Evolutionary conservation across 2,888 invertebrate species (phyloP), one percentile per base, ranked within the genome.

Genomic region (Zygogramma bicolorata): DNA sequence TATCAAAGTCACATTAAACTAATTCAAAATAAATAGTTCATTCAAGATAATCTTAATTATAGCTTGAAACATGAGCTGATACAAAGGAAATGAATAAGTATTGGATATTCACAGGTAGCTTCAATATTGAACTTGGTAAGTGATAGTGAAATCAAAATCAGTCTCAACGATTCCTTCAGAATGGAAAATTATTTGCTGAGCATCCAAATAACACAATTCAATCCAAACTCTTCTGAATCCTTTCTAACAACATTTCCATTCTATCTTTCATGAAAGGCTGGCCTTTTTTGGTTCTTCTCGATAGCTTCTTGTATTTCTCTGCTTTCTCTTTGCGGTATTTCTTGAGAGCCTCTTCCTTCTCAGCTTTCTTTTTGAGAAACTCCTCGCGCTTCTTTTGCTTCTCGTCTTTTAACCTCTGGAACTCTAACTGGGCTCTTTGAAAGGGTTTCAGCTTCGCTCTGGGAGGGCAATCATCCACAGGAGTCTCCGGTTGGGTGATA

Each of bases 241-340:
- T 92, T 81, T 95, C 93, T 15, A 95, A 86, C 65, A 97, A 87
- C 82, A 94, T 85, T 86, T 96, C 92, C 83, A 96, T 89, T 78
- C 95, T 89, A 66, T 93, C 93, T 71, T 92, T 94, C 95, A 97
- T 96, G 1, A 95, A 88, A 0, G 96, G 96, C 83, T 97, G 96
- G 0, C 96, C 96, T 81, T 91, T 94, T 80, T 91, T 93, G 0
- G 93, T 96, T 83, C 92, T 94, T 83, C 92, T 93, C 60, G 92
- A 93, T 49, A 96, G 86, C 75, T 91, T 92, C 86, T 93, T 94
- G 74, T 90, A 93, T 70, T 90, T 91, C 61, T 93, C 91, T 59
- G 90, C 88, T 79, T 93, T 94, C 79, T 92, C 92, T 82, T 92
- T 89, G 79, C 92, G 93, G 81, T 93, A 94, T 75, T 90, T 90